Conservation (phyloP, 2,113 vertebrate genomes). For the Rhynchomys soricoides region DNA sequence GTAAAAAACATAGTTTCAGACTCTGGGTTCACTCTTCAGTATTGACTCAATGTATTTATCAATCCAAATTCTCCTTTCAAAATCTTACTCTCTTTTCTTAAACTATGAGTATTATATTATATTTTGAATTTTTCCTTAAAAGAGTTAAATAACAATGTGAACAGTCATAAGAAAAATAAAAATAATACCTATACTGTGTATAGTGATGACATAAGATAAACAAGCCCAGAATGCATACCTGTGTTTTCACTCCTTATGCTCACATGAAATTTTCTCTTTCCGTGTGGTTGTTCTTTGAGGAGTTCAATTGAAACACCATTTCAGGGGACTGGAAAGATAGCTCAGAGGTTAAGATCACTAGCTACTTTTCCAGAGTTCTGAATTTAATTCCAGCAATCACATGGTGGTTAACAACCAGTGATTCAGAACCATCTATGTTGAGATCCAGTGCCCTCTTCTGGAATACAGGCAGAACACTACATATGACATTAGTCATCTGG, state of each 20-base stretch:
- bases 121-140: background rate
- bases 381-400: no score
- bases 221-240: background rate
- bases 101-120: background rate
- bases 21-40: background rate
- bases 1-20: background rate
- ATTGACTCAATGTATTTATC: background rate
- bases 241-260: background rate
- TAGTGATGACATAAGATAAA: background rate
- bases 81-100: background rate
- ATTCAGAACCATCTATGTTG: no score
- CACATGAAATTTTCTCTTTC: background rate
- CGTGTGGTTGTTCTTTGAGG: background rate
- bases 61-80: background rate
- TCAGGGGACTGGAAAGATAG: no score
- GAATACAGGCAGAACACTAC: no score
- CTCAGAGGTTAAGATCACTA: no score
- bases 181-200: background rate
- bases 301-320: background rate
- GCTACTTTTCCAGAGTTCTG: no score
- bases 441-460: no score
- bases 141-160: background rate
- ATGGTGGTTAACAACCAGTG: no score
- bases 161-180: background rate
- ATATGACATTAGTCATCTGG: background rate